Percentiles rank a stretch among this genome's conserved stretches.
phyloP scores from a whole-genome alignment of 2,888 invertebrate species.

The Halictus quadricinctus region DNA sequence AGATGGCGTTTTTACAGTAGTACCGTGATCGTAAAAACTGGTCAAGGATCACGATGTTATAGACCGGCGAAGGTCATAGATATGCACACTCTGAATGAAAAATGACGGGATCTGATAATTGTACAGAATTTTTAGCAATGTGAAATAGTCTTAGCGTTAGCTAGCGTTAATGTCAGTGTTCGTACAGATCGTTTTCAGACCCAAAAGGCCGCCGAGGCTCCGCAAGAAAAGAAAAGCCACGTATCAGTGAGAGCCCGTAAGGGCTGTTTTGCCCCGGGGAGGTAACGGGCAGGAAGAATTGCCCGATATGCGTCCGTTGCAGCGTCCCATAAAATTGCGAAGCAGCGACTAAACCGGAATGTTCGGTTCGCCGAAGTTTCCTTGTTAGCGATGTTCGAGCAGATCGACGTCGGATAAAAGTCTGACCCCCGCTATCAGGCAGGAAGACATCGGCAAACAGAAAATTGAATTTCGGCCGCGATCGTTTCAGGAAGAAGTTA shows the following conservation, averaged over 20 bases:
- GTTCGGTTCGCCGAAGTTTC: not conserved
- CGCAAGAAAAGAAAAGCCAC: not conserved
- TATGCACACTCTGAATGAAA: too few relatives aligned
- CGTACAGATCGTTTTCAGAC: too few relatives aligned
- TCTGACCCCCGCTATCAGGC: not conserved
- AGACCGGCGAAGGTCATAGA: not conserved
- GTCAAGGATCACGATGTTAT: not conserved
- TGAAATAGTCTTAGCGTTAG: too few relatives aligned
- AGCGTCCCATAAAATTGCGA: not conserved
- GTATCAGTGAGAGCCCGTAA: not conserved
- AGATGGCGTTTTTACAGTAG: not conserved
- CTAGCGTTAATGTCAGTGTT: too few relatives aligned
- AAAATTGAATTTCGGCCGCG: slow-evolving; percentile 7
- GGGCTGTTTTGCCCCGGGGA: not conserved
- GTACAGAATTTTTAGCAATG: too few relatives aligned
- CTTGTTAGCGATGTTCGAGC: slow-evolving; percentile 9
- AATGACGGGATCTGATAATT: too few relatives aligned
- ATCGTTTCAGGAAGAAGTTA: slow-evolving; percentile 12
- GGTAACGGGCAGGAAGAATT: not conserved
- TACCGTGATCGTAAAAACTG: slow-evolving; percentile 2
- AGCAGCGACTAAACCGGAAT: not conserved
- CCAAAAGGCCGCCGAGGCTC: too few relatives aligned
- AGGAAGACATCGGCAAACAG: slow-evolving; percentile 1
- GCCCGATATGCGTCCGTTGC: not conserved
- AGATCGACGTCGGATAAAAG: slow-evolving; percentile 4